These are phyloP conservation scores for Portevinia maculata DNA, from an alignment of 2,888 invertebrate species.

Conservation along the genomic window DNA sequence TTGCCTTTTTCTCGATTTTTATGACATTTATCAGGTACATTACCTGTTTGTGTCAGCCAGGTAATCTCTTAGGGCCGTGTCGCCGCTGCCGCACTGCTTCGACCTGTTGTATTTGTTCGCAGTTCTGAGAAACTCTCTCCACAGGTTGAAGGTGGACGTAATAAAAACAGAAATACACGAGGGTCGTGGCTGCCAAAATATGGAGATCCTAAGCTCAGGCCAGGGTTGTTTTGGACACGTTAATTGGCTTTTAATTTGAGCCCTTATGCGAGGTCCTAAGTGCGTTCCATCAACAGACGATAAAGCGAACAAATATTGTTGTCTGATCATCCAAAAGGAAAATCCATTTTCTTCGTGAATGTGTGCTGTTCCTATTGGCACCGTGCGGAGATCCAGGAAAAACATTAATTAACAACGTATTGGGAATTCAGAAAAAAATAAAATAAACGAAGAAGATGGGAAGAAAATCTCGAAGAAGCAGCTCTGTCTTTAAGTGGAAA, in stretches of 20 bases:
- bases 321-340: conserved; percentile 39
- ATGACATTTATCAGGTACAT: conserved; percentile 73
- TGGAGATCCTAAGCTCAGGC: neutral
- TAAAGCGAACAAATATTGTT: conserved; percentile 61
- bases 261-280: conserved; percentile 48
- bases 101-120: conserved; percentile 58
- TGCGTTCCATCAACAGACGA: conserved; percentile 62
- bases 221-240: conserved; percentile 44
- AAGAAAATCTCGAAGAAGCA: conserved; percentile 56
- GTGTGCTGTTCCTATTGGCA: conserved; percentile 63
- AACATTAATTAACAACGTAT: conserved; percentile 71
- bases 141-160: conserved; percentile 62
- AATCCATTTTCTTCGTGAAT: conserved; percentile 53
- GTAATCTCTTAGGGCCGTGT: conserved; percentile 42
- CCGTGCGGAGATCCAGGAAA: conserved; percentile 40
- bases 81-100: neutral
- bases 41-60: conserved; percentile 60
- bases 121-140: conserved; percentile 51
- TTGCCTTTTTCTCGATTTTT: conserved; percentile 19
- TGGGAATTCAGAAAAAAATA: conserved; percentile 45
- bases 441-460: conserved; percentile 15
- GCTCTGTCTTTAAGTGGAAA: conserved; percentile 59
- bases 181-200: conserved; percentile 35
- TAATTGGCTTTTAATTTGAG: conserved; percentile 71
- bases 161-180: conserved; percentile 31